phyloP scores from a whole-genome alignment of 1,140 invertebrate genomes.

The Zophobas atratus region DNA sequence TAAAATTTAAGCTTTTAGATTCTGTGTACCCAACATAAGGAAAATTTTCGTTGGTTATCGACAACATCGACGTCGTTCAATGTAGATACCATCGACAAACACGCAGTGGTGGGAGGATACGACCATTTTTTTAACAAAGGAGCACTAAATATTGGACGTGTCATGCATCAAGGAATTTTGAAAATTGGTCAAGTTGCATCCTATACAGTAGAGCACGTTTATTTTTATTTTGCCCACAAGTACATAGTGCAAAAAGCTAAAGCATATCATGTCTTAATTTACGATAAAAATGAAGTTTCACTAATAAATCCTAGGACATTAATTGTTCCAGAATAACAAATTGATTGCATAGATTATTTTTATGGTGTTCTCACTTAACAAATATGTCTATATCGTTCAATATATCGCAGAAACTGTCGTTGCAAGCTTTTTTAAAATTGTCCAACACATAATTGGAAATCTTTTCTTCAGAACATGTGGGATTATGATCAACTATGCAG shows the following conservation, averaged over 20 bases:
- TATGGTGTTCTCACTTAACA: background rate
- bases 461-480: background rate
- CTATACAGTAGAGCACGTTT: background rate
- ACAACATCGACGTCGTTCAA: background rate
- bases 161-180: background rate
- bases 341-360: background rate
- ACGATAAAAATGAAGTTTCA: background rate
- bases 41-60: background rate
- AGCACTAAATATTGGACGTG: background rate
- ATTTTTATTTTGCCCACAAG: background rate
- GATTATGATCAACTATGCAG: background rate
- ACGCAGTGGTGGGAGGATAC: background rate
- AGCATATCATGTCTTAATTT: background rate
- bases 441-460: background rate
- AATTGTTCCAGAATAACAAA: background rate
- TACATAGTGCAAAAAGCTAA: background rate
- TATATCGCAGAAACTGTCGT: background rate
- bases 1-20: background rate
- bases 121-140: background rate
- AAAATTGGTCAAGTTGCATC: background rate
- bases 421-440: background rate
- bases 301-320: background rate
- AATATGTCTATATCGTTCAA: constrained; percentile 5
- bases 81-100: background rate
- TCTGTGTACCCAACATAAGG: background rate